These are phyloP conservation scores for Phrynosoma platyrhinos DNA, from an alignment of 2,113 vertebrate genomes.

Conservation along the genomic window DNA sequence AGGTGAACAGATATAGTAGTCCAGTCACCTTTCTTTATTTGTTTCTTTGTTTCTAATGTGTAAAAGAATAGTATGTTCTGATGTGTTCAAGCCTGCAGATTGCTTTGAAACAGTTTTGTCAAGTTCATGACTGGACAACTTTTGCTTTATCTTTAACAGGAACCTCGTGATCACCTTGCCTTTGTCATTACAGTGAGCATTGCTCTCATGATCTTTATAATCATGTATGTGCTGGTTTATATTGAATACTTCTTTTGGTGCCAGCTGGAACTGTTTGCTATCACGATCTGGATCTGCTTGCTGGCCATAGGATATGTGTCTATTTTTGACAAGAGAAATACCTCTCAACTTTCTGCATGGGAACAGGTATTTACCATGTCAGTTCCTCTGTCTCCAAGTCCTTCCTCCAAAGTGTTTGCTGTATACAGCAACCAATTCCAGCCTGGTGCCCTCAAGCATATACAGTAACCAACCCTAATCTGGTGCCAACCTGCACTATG, in stretches of 20 bases:
- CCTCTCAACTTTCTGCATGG: constrained; percentile 73
- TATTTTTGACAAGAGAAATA: constrained; percentile 72
- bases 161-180: constrained; percentile 62
- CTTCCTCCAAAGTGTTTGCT: background rate
- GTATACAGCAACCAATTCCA: background rate
- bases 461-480: too few relatives aligned
- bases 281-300: constrained; percentile 88
- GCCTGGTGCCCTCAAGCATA: background rate
- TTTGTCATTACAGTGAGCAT: constrained; percentile 83
- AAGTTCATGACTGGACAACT: background rate
- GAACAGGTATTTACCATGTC: constrained; percentile 84
- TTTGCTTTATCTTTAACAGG: constrained; percentile 66
- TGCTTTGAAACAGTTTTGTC: background rate
- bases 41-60: too few relatives aligned
- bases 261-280: constrained; percentile 84
- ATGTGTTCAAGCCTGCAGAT: background rate
- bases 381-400: background rate
- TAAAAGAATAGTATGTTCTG: background rate
- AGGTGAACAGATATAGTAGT: too few relatives aligned
- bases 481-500: too few relatives aligned
- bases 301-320: constrained; percentile 87
- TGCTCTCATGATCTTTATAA: constrained; percentile 84
- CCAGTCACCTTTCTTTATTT: background rate
- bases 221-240: constrained; percentile 86
- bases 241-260: constrained; percentile 83